Base-by-base conservation (phyloP, 2,113 vertebrate species). In the Taurulus bubalis region DNA sequence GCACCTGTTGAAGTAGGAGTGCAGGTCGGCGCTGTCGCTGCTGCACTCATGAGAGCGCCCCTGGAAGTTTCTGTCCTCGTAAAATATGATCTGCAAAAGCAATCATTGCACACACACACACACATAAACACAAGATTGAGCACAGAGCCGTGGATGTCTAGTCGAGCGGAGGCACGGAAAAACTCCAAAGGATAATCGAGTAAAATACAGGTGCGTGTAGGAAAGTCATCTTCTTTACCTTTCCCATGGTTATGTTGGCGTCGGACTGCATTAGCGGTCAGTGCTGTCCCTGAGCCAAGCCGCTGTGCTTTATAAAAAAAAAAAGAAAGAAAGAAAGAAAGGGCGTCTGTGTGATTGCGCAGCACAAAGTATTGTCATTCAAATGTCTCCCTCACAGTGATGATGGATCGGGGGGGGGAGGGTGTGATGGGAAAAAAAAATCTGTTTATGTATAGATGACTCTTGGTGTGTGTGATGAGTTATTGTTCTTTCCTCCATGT, bases 61-160 rank as follows among this genome's bases (percentile, higher is more conserved):
- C 76, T 94, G 90, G 75, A 95, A 95, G 90, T 95, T 88, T 32
- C 87, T 90, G 83, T 95, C 93, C 71, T 94, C 93, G 68, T 93
- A 95, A 79, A 95, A 95, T 56, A 92, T 90, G n/a, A 95, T 94
- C 95, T 95, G 82, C 10, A 59, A 71, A 71, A 82, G 8, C 24
- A 56, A 56, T 55, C 22, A 26, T 24, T 26, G 53, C 53, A 12
- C n/a, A 55, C 11, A 12, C 53, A 26, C 20, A 16, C 15, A 32
- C 38, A 12, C 2, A 40, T 40, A 20, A 2, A 12, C 10, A 40
- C 9, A 8, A 4, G 1, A 30, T 32, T 64, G 20, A 51, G 40
- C 45, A 55, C 22, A 40, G 22, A 6, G 4, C 6, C 20, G 20
- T 64, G 24, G 62, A 26, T 4, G 30, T 47, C 7, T 32, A 8